A percentile compares a stretch with the other conserved stretches of the same genome.
Conservation (phyloP, 2,888 invertebrate species). For the Pelosia muscerda region DNA sequence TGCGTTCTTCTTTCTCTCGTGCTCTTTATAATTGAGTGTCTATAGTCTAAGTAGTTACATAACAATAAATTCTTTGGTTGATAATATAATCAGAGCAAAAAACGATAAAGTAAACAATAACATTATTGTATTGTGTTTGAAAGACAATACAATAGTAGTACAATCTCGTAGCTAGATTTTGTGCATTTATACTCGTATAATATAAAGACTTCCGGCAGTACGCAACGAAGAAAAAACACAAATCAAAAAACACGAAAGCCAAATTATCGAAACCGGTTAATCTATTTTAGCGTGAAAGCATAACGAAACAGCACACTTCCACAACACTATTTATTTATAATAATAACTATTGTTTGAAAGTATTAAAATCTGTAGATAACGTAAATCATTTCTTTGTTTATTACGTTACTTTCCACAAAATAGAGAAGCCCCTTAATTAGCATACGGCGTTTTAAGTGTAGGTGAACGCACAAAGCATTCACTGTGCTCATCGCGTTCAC, state of each 20-base stretch:
- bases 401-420: constrained; percentile 29
- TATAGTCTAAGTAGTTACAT: no score
- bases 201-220: not conserved
- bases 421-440: constrained; percentile 50
- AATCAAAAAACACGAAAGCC: constrained; percentile 27
- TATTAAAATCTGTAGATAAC: constrained; percentile 18
- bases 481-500: constrained; percentile 26
- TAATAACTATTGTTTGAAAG: constrained; percentile 38
- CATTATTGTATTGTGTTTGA: not conserved
- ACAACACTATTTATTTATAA: constrained; percentile 32
- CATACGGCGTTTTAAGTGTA: constrained; percentile 51
- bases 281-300: constrained; percentile 48
- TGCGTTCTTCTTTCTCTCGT: no score
- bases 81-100: no score
- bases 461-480: constrained; percentile 3
- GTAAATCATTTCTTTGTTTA: constrained; percentile 26
- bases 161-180: not conserved
- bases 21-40: no score
- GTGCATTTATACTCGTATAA: not conserved
- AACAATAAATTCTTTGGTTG: no score
- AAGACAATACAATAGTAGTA: no score
- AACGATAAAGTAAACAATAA: not conserved
- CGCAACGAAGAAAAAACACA: not conserved
- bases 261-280: constrained; percentile 46
- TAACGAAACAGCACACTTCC: constrained; percentile 41